Base-by-base conservation (phyloP, 2,113 vertebrate species). In the Athene cunicularia region DNA sequence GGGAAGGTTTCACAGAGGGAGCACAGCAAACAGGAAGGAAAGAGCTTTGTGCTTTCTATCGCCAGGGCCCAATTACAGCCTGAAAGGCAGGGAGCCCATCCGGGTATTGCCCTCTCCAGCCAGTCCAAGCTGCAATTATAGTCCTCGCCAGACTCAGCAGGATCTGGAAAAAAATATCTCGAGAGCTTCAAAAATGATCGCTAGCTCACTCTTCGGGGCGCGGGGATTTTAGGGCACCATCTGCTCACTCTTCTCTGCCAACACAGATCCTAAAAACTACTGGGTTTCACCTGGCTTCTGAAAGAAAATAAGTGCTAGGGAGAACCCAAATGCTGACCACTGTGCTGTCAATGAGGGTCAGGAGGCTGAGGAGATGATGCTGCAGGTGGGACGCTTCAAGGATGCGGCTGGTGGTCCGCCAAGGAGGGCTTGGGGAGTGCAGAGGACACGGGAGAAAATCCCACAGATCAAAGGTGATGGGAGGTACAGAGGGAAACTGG, bases 101-200 rank as follows among this genome's bases (percentile, higher is more conserved):
- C 93, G 86, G 88, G 93, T 94, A 95, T 94, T 86, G 91, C 97
- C 96, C 91, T 92, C 93, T 95, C 43, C 95, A 96, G 94, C 91
- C 92, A 37, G 95, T 79, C 97, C 92, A 53, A 82, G 88, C 86
- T 84, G 86, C 83, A 95, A 91, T 97, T 95, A 93, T 5, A 73
- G 77, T 27, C 32, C 84, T 90, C 8, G 14, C 84, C 87, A 93
- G 93, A 41, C 93, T 93, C 94, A 89, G 93, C 87, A 23, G 74
- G 93, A 83, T 47, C 91, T 86, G 86, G 90, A 30, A 81, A 88
- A 93, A 91, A 70, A 94, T 28, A 79, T 80, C 93, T 96, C 35
- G 1, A 82, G 95, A 91, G 95, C 90, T 93, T 85, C 60, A 63
- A 41, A 91, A 94, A 68, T 13, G 68, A 93, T 93, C 35, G 1